phyloP scores from a whole-genome alignment of 1,140 invertebrate genomes.

The Polypedilum pembai region DNA sequence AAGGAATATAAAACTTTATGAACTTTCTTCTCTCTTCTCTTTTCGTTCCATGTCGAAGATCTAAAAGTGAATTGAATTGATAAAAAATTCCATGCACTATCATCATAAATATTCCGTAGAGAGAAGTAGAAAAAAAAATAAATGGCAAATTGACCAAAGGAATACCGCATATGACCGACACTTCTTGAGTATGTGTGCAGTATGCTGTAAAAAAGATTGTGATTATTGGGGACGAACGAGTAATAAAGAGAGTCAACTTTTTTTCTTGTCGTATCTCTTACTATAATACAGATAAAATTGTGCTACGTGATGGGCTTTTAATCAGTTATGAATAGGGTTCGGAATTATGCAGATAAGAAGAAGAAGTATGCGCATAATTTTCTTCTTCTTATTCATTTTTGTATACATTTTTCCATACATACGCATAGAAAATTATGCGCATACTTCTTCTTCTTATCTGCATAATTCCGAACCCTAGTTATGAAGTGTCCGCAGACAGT shows the following conservation, averaged over 20 bases:
- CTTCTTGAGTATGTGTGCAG: not conserved
- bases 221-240: not conserved
- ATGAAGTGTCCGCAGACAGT: too few relatives aligned
- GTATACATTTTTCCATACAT: too few relatives aligned
- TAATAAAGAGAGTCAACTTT: not conserved
- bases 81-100: not conserved
- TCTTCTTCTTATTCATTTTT: too few relatives aligned
- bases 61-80: not conserved
- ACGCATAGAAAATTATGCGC: too few relatives aligned
- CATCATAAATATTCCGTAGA: not conserved
- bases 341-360: too few relatives aligned
- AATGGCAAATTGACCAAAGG: not conserved
- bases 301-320: slow-evolving; percentile 7
- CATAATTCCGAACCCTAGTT: too few relatives aligned
- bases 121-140: not conserved
- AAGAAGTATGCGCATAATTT: too few relatives aligned
- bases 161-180: not conserved
- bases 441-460: too few relatives aligned
- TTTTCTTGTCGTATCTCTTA: too few relatives aligned
- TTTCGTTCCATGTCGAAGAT: not conserved
- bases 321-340: not conserved
- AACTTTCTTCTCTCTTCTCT: not conserved
- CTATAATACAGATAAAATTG: not conserved
- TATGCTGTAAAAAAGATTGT: not conserved
- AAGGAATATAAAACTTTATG: slow-evolving; percentile 3